A percentile compares a stretch with the other conserved stretches of the same genome.
phyloP scores from a whole-genome alignment of 1,140 invertebrate genomes.

The Pseudachorutes palmiensis region DNA sequence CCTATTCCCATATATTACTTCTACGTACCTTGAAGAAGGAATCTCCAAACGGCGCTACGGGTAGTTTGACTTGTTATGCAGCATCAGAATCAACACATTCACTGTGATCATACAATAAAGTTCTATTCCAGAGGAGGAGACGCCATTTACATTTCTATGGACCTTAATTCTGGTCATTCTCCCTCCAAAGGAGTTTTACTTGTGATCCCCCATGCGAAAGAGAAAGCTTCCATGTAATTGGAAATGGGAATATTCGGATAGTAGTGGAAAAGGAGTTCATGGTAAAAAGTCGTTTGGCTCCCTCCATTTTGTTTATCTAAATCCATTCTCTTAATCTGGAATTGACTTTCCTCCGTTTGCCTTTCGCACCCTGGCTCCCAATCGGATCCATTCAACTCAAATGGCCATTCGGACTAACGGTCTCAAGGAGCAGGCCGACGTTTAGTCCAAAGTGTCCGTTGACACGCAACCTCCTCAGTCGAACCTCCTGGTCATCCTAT shows the following conservation, averaged over 20 bases:
- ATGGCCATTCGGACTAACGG: not conserved
- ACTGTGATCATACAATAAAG: constrained; percentile 9
- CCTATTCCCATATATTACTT: not conserved
- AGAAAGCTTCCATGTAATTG: not conserved
- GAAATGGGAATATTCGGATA: not conserved
- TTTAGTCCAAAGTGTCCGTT: not conserved
- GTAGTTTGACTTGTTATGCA: not conserved
- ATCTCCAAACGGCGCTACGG: constrained; percentile 7
- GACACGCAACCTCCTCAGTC: not conserved
- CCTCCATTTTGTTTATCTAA: not conserved
- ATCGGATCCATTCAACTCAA: not conserved
- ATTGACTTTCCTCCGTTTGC: not conserved
- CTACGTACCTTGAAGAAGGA: constrained; percentile 5
- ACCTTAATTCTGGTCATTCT: not conserved
- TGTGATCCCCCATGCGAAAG: not conserved
- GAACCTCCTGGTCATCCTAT: not conserved
- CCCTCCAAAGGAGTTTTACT: not conserved
- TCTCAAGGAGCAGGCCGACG: not conserved
- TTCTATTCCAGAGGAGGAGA: not conserved
- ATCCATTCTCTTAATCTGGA: not conserved
- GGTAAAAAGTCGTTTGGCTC: not conserved
- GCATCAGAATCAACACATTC: not conserved
- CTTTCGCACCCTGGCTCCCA: not conserved
- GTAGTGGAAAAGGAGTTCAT: not conserved
- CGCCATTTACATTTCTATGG: not conserved